Evolutionary conservation across 2,113 vertebrate species (phyloP).

Genomic region (Tragulus kanchil): DNA sequence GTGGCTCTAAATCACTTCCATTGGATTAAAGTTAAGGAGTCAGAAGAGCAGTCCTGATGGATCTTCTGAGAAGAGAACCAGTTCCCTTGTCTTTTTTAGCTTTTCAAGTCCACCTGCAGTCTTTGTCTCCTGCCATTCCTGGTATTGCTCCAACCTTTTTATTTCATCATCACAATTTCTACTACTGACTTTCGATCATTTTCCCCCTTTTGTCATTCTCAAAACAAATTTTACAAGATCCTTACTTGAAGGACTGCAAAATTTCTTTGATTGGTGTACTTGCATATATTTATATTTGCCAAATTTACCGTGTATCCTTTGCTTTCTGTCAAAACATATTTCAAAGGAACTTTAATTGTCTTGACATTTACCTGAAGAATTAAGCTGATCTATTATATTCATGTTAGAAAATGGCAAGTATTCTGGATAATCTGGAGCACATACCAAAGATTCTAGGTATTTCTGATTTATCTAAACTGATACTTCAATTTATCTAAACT

Average conservation of each 20-base stretch:
- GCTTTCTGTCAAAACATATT: background rate
- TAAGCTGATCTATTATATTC: background rate
- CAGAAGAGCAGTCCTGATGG: background rate
- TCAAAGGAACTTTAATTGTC: background rate
- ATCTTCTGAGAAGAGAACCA: background rate
- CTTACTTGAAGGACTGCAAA: no score
- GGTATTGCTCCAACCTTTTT: background rate
- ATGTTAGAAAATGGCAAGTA: background rate
- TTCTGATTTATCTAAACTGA: no score
- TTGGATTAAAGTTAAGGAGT: background rate
- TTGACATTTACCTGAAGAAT: background rate
- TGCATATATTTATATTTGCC: background rate
- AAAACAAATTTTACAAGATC: no score
- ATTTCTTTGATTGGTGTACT: no score
- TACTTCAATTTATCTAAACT: no score
- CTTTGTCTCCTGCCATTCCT: background rate
- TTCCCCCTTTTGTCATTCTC: background rate
- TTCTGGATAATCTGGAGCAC: background rate
- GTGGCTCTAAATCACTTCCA: background rate
- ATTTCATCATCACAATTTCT: background rate
- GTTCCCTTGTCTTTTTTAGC: background rate
- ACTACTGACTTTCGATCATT: background rate
- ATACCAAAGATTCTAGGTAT: background rate
- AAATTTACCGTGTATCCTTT: background rate
- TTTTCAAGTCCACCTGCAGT: background rate